Evolutionary conservation across 2,888 invertebrate genomes (phyloP).

Genomic region (Eledona agricola): DNA sequence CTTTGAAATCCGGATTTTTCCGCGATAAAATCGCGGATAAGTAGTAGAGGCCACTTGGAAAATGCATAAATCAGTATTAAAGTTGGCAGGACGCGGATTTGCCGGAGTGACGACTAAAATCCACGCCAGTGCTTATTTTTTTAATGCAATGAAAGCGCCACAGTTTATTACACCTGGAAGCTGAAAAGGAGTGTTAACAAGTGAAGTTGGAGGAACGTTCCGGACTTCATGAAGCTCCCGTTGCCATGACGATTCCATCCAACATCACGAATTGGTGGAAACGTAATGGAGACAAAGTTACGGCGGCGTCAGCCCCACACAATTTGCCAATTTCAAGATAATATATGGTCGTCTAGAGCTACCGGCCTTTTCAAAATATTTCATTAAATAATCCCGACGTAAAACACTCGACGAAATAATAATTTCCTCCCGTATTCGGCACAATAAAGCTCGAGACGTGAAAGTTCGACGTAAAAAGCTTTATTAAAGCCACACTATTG

Average conservation of each 20-base stretch:
- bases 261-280: conserved; percentile 3
- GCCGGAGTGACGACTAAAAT: background rate
- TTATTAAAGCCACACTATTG: no score
- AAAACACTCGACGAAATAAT: no score
- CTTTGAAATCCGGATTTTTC: background rate
- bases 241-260: conserved; percentile 7
- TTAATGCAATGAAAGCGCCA: background rate
- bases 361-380: no score
- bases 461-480: no score
- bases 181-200: conserved; percentile 6
- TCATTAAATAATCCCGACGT: no score
- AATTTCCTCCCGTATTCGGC: no score
- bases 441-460: no score
- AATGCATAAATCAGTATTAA: conserved; percentile 25
- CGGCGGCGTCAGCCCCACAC: background rate
- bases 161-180: conserved; percentile 6
- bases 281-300: conserved; percentile 3
- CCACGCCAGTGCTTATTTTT: conserved; percentile 2
- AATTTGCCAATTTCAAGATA: no score
- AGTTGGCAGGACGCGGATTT: conserved; percentile 13
- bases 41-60: conserved; percentile 6
- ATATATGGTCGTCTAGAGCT: no score
- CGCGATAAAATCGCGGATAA: background rate
- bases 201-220: conserved; percentile 7
- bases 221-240: conserved; percentile 5